Evolutionary conservation across 1,140 invertebrate genomes (phyloP), one percentile per base, ranked within the genome.

Genomic region (Penaeus indicus): DNA sequence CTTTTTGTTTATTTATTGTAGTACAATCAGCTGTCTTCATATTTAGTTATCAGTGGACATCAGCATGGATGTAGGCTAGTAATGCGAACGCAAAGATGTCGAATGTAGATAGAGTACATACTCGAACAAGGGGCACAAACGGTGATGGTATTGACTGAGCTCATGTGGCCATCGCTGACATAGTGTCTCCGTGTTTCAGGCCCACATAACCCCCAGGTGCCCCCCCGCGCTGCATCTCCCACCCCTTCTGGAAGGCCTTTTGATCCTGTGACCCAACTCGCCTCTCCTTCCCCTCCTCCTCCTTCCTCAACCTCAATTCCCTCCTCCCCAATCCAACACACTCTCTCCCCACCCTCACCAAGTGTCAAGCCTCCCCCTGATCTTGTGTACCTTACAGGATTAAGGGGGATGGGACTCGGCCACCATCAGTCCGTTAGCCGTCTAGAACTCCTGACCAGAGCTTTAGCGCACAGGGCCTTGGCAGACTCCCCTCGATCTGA

Each of bases 121-220:
- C 54, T 54, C 54, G 54, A 54, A 54, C 54, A 60, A 80, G 78
- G 78, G 47, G 19, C 72, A 77, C 18, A 80, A n/a, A 61, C 13
- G 78, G 78, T 80, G 78, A 80, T 80, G 78, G 78, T 80, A 61
- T 80, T 80, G 38, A 27, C 22, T 84, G 38, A 54, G 82, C 60
- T 78, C 47, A 22, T 38, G 27, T 38, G 81, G 82, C 82, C 64
- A 67, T 47, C 60, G 64, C 82, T 84, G 82, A 84, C 62, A 84
- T n/a, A 84, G 67, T 72, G 64, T 84, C 82, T 84, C 82, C 72
- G 64, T 84, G 63, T 84, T 84, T 84, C 82, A 84, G 82, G 82
- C 62, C 64, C 67, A 22, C 82, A 69, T 54, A 67, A 42, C n/a
- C 82, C 82, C 64, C 82, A 67, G 42, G 64, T 64, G 47, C 64